Evolutionary conservation across 2,113 vertebrate species (phyloP).

Genomic region (Melanostigma gelatinosum): DNA sequence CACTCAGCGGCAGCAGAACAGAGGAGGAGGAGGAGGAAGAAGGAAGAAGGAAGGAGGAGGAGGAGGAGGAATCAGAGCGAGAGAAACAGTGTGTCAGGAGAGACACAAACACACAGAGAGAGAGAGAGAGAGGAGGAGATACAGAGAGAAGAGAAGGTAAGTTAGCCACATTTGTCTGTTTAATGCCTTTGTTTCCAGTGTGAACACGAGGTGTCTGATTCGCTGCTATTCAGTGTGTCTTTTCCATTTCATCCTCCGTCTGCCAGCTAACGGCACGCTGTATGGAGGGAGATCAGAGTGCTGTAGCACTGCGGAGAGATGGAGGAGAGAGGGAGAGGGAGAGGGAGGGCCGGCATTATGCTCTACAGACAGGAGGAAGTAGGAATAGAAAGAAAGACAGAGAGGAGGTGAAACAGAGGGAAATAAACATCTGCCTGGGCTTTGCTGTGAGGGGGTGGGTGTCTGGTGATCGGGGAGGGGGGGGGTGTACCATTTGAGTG

Average conservation of each 20-base stretch:
- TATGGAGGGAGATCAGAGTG: slow-evolving; percentile 42
- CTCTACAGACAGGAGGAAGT: slow-evolving; percentile 58
- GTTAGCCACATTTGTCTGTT: slow-evolving; percentile 6
- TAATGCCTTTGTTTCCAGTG: slow-evolving; percentile 34
- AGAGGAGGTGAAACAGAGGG: slow-evolving; percentile 28
- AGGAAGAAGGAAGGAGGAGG: slow-evolving; percentile 16
- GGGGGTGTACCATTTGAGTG: background rate
- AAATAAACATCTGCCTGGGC: slow-evolving; percentile 37
- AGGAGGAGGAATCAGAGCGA: slow-evolving; percentile 68
- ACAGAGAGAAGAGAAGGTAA: slow-evolving; percentile 66
- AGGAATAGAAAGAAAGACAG: slow-evolving; percentile 16
- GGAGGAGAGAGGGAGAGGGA: slow-evolving; percentile 16
- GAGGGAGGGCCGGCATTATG: slow-evolving; percentile 32
- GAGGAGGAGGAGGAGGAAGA: slow-evolving; percentile 58
- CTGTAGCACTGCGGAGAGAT: slow-evolving; percentile 72
- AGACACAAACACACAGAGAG: slow-evolving; percentile 48
- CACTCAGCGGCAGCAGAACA: slow-evolving; percentile 60
- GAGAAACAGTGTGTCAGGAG: slow-evolving; percentile 69
- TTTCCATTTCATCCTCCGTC: slow-evolving; percentile 53
- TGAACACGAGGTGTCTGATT: slow-evolving; percentile 3
- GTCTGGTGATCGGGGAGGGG: background rate
- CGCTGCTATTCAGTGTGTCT: slow-evolving; percentile 16
- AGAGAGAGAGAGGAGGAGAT: slow-evolving; percentile 33
- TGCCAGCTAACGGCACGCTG: slow-evolving; percentile 55
- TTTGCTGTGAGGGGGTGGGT: slow-evolving; percentile 20